Evolutionary conservation across 1,140 invertebrate species (phyloP).

Genomic region (Grapholita molesta): DNA sequence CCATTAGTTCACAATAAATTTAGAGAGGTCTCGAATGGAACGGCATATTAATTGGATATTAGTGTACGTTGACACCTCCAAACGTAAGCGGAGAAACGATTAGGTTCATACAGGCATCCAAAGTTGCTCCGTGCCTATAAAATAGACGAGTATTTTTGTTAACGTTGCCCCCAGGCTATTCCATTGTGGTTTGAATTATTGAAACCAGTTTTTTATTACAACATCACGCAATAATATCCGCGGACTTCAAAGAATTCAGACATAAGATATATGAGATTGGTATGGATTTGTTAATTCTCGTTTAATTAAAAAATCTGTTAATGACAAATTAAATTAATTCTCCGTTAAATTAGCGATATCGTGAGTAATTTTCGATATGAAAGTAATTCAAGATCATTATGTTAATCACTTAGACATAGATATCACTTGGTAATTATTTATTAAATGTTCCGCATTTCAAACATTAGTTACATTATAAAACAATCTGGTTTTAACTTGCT

Average conservation of each 20-base stretch:
- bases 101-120: conserved; percentile 36
- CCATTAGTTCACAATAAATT: conserved; percentile 61
- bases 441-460: too few relatives aligned
- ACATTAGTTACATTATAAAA: too few relatives aligned
- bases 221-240: not conserved
- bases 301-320: conserved; percentile 4
- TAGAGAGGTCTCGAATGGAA: conserved; percentile 56
- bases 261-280: not conserved
- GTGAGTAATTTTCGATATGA: not conserved
- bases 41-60: conserved; percentile 72
- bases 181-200: conserved; percentile 33
- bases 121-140: conserved; percentile 33
- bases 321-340: conserved; percentile 12
- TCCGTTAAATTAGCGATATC: not conserved
- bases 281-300: not conserved
- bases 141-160: conserved; percentile 43
- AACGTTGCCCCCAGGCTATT: conserved; percentile 28
- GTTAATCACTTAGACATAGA: not conserved
- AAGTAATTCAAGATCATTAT: not conserved
- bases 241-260: conserved; percentile 1
- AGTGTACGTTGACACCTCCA: conserved; percentile 56
- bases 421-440: too few relatives aligned
- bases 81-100: conserved; percentile 35
- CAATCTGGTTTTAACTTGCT: not conserved
- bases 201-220: not conserved